Evolutionary conservation across 2,888 invertebrate genomes (phyloP), one percentile per base, ranked within the genome.

Genomic region (Agonopterix alstromeriana): DNA sequence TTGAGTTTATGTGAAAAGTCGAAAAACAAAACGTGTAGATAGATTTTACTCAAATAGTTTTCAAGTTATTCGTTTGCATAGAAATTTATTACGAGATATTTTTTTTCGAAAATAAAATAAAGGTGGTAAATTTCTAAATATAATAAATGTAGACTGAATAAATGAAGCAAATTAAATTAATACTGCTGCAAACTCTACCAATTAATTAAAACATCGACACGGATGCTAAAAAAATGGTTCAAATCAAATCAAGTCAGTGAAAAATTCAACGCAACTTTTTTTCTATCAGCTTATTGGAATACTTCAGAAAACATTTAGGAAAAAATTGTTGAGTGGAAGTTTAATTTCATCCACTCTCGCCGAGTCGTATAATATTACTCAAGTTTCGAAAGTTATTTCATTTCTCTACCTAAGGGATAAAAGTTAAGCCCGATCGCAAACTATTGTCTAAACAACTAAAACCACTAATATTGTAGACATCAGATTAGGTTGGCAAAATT

Each of bases 371-470:
- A 64, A 70, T 71, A 71, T 76, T 67, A 70, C 63, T 55, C 10
- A 67, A 79, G 68, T 78, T 79, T 56, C 52, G 54, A 53, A 77
- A 79, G 77, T 75, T 76, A 77, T 79, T 80, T 78, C 63, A 79
- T 79, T 74, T 75, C 57, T 66, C 61, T 56, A 67, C 64, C 63
- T 65, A 57, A 62, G 65, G 66, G 65, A 72, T 68, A 68, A 70
- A 71, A 70, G 62, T 70, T 72, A 46, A 53, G 49, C 53, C 53
- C 50, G 58, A 58, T 61, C 55, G 55, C 54, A 56, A 56, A 60
- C 58, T 64, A 67, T 67, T 64, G 59, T 60, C 61, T 58, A 62
- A 64, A 65, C 63, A 68, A 61, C 54, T 56, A 51, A 45, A 56
- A 45, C 51, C 48, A 27, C 27, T 27, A 27, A 27, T 27, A 27